Evolutionary conservation across 1,140 invertebrate genomes (phyloP).

Genomic region (Triops cancriformis): DNA sequence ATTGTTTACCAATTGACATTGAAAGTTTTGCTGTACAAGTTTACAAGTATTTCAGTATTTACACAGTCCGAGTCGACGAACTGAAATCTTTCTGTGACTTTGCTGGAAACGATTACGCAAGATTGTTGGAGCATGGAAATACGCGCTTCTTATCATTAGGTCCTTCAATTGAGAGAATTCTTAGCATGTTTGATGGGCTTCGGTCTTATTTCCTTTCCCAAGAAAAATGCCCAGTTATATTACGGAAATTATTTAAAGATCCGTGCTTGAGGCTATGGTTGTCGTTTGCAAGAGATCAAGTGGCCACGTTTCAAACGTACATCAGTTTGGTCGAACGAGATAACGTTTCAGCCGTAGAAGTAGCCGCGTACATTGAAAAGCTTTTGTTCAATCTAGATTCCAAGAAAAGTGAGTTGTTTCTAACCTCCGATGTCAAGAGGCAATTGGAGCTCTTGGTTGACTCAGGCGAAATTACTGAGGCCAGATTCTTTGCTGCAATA

Average conservation of each 20-base stretch:
- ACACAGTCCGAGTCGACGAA: no score
- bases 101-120: no score
- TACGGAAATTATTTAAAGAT: background rate
- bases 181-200: no score
- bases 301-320: no score
- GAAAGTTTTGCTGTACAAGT: constrained; percentile 36
- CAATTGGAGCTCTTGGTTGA: background rate
- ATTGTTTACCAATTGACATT: constrained; percentile 35
- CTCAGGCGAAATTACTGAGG: no score
- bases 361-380: background rate
- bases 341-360: no score
- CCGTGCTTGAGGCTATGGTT: background rate
- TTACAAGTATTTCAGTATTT: constrained; percentile 36
- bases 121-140: constrained; percentile 31
- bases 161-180: constrained; percentile 30
- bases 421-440: background rate
- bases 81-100: no score
- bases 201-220: constrained; percentile 14
- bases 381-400: background rate
- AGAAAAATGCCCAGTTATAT: background rate
- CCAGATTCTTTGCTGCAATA: background rate
- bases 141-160: constrained; percentile 33
- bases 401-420: background rate
- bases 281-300: no score
- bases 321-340: no score